Percentiles rank a stretch among this genome's conserved stretches.
phyloP scores from a whole-genome alignment of 2,113 vertebrate genomes.

The Entelurus aequoreus region DNA sequence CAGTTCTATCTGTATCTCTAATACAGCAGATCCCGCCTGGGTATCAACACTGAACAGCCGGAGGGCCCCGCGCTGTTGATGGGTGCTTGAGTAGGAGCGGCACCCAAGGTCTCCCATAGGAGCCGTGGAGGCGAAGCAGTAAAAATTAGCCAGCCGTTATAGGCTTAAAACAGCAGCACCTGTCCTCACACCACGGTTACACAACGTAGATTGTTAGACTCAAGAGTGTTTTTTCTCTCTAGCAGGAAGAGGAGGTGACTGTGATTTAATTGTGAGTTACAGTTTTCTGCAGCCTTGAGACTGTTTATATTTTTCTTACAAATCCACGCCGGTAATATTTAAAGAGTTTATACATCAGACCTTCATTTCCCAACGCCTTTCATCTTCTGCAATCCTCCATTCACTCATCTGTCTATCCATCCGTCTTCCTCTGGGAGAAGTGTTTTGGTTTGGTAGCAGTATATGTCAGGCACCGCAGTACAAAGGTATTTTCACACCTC shows the following conservation, averaged over 20 bases:
- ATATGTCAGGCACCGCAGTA: slow-evolving; percentile 57
- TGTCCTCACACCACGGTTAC: slow-evolving; percentile 55
- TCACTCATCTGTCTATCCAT: slow-evolving; percentile 54
- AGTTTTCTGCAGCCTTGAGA: slow-evolving; percentile 46
- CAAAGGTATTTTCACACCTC: slow-evolving; percentile 56
- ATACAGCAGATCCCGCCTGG: slow-evolving; percentile 29
- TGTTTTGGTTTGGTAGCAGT: slow-evolving; percentile 58
- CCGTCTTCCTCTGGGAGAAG: slow-evolving; percentile 54
- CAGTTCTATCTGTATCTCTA: slow-evolving; percentile 57
- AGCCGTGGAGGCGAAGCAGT: slow-evolving; percentile 47
- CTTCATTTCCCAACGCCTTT: slow-evolving; percentile 60
- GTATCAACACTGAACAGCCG: slow-evolving; percentile 44
- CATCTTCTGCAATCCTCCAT: slow-evolving; percentile 50
- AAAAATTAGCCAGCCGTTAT: slow-evolving; percentile 56
- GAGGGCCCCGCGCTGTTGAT: slow-evolving; percentile 39
- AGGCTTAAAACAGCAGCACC: slow-evolving; percentile 53
- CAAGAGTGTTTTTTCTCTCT: slow-evolving; percentile 47
- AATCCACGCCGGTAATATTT: slow-evolving; percentile 58
- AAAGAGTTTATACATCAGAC: slow-evolving; percentile 56
- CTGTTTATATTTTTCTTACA: slow-evolving; percentile 32
- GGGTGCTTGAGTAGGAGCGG: slow-evolving; percentile 56
- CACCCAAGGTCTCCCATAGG: slow-evolving; percentile 60
- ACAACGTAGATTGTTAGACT: slow-evolving; percentile 65
- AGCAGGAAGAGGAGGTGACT: slow-evolving; percentile 15
- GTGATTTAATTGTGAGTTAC: slow-evolving; percentile 52